Evolutionary conservation across 2,888 invertebrate genomes (phyloP).

Genomic region (Tenthredo mesomela): DNA sequence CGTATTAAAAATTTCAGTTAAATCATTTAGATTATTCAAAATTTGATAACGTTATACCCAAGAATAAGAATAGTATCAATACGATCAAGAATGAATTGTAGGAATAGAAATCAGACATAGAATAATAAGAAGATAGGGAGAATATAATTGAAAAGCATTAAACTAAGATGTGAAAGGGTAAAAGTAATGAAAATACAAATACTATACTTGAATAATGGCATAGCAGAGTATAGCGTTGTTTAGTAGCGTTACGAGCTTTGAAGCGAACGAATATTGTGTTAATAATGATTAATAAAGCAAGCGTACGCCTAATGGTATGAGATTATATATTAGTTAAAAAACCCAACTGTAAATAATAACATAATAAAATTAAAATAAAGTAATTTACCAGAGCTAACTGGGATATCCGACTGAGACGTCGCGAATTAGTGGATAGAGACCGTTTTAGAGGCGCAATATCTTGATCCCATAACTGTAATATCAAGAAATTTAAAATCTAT

Average conservation of each 20-base stretch:
- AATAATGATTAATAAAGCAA: slow-evolving; percentile 24
- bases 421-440: slow-evolving; percentile 87
- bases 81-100: not conserved
- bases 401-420: slow-evolving; percentile 91
- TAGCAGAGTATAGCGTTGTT: not conserved
- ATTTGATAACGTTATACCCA: not conserved
- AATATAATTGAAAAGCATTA: not conserved
- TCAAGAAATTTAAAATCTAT: slow-evolving; percentile 57
- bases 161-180: not conserved
- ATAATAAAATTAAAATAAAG: slow-evolving; percentile 57
- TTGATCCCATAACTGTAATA: slow-evolving; percentile 90
- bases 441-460: slow-evolving; percentile 92
- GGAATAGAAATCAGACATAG: not conserved
- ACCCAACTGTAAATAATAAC: slow-evolving; percentile 1
- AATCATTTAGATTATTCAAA: not conserved
- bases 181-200: not conserved
- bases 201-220: not conserved
- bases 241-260: slow-evolving; percentile 42
- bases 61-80: not conserved
- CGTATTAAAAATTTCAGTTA: not conserved
- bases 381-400: slow-evolving; percentile 89
- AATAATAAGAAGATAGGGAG: not conserved
- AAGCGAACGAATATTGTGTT: slow-evolving; percentile 46
- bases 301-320: not conserved
- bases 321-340: not conserved